Evolutionary conservation across 2,888 invertebrate genomes (phyloP), one percentile per base, ranked within the genome.

Genomic region (Eupithecia insigniata): DNA sequence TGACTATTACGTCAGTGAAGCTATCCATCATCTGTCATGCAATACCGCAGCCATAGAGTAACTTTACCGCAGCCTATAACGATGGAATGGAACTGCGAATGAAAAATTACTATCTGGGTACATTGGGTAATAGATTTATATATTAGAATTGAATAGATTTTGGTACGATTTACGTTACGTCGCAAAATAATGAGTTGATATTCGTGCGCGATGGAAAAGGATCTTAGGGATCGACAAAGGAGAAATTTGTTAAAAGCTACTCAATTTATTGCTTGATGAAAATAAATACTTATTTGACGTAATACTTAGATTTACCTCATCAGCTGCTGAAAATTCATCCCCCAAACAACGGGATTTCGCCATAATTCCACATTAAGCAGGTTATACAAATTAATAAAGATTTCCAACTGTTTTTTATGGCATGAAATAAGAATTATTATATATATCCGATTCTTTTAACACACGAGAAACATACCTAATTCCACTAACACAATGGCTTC

Each of bases 11-110:
- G 60, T 28, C 18, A 60, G 22, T 51, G 3, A 2, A 60, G 30
- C 30, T 8, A 60, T 60, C 60, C 26, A 30, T 60, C 60, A 60
- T 28, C 16, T 18, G 60, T 60, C 60, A 60, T 60, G 60, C 28
- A 28, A 60, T 30, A 60, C 30, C 60, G 58, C 58, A 58, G 28
- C n/a, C n/a, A n/a, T n/a, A n/a, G n/a, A n/a, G n/a, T n/a, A n/a
- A n/a, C n/a, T n/a, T n/a, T 30, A 60, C 30, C 60, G 58, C 58
- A 58, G 28, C n/a, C n/a, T 10, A 46, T 1, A 8, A 60, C 26
- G 60, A 60, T 60, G 18, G 30, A 60, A 28, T 30, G 58, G 60
- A 60, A 60, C 30, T 18, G 16, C 30, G 28, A 60, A 60, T 60
- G 22, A 22, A 51, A 51, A 51, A 22, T 51, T 22, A 22, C 22